Evolutionary conservation across 2,888 invertebrate species (phyloP).

Genomic region (Perizoma affinitatum): DNA sequence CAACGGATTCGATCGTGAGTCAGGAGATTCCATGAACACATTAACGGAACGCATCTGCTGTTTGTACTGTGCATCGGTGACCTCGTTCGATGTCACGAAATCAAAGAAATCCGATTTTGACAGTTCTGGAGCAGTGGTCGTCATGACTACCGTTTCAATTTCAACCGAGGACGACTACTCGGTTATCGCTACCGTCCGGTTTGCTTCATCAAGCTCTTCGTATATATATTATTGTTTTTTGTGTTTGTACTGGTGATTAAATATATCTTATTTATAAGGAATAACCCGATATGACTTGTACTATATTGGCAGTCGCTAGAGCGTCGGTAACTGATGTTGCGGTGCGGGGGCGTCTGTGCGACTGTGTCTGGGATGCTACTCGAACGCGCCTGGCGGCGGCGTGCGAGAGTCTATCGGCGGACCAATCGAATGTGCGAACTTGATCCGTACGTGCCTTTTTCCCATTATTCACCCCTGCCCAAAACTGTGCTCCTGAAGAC

Average conservation of each 20-base stretch:
- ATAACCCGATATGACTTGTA: constrained; percentile 82
- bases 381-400: constrained; percentile 60
- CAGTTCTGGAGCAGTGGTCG: constrained; percentile 93
- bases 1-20: constrained; percentile 77
- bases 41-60: constrained; percentile 88
- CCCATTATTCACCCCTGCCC: constrained; percentile 80
- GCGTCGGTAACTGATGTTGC: constrained; percentile 81
- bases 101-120: constrained; percentile 95
- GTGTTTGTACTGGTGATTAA: constrained; percentile 79
- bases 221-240: constrained; percentile 46
- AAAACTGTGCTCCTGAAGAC: constrained; percentile 57
- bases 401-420: constrained; percentile 69
- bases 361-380: constrained; percentile 62
- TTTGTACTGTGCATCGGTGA: constrained; percentile 88
- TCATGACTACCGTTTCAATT: constrained; percentile 90
- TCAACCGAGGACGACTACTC: constrained; percentile 73
- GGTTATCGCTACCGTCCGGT: constrained; percentile 56
- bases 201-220: constrained; percentile 61
- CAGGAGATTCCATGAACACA: constrained; percentile 86
- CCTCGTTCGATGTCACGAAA: constrained; percentile 92
- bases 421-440: constrained; percentile 80
- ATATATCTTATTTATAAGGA: constrained; percentile 74
- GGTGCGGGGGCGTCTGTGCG: constrained; percentile 52
- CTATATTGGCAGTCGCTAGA: constrained; percentile 82
- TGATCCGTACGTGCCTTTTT: constrained; percentile 82